Percentiles rank a stretch among this genome's conserved stretches.
Conservation (phyloP, 2,888 invertebrate genomes). For the Alsophila aescularia region DNA sequence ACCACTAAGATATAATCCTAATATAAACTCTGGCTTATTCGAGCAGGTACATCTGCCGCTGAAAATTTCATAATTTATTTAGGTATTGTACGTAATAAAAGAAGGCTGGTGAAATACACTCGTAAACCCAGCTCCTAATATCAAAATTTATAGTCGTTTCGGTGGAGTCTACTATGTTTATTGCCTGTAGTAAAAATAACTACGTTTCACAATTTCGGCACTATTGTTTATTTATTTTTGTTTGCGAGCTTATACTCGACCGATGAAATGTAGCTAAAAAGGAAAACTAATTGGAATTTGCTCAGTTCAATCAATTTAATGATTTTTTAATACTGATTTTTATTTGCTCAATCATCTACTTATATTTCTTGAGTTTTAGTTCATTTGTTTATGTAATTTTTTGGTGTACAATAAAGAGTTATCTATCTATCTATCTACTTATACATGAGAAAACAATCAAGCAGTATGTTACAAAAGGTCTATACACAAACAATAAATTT, state of each 20-base stretch:
- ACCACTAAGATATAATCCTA: background rate
- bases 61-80: slow-evolving; percentile 26
- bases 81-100: slow-evolving; percentile 25
- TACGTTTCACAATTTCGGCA: slow-evolving; percentile 38
- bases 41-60: background rate
- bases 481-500: no score
- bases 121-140: slow-evolving; percentile 40
- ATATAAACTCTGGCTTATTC: background rate
- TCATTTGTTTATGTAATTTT: no score
- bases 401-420: no score
- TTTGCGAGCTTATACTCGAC: slow-evolving; percentile 6
- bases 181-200: slow-evolving; percentile 38
- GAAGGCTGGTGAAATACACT: slow-evolving; percentile 38
- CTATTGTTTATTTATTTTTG: slow-evolving; percentile 27
- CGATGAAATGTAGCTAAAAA: background rate
- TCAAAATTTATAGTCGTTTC: slow-evolving; percentile 41
- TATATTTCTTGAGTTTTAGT: no score
- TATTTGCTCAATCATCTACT: no score
- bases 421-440: no score
- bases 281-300: no score
- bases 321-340: no score
- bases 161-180: slow-evolving; percentile 30
- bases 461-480: no score
- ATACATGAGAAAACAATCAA: no score
- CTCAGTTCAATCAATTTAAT: no score